These are phyloP conservation scores for Coregonus clupeaformis DNA, from an alignment of 2,113 vertebrate genomes.

Conservation along the genomic window DNA sequence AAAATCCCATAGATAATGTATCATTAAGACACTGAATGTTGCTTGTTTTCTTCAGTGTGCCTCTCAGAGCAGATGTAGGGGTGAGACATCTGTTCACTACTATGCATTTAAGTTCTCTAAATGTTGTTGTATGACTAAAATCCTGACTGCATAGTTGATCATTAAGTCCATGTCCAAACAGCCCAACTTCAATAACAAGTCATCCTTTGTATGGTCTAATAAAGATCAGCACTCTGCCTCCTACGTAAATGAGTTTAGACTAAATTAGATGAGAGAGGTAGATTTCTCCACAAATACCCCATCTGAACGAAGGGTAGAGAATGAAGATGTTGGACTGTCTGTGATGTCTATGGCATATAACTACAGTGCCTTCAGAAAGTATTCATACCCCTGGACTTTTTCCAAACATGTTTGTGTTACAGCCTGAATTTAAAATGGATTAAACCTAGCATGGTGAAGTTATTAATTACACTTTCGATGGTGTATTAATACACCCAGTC, in stretches of 20 bases:
- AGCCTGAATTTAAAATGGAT: no score
- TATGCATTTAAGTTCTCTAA: constrained; percentile 16
- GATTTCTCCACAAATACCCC: neutral
- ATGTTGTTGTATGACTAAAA: constrained; percentile 41
- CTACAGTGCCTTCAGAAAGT: neutral
- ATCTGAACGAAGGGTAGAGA: neutral
- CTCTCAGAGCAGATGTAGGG: constrained; percentile 37
- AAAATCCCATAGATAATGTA: constrained; percentile 9
- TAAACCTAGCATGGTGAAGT: no score
- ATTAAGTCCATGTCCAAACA: constrained; percentile 20
- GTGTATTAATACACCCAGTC: no score
- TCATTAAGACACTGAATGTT: constrained; percentile 14
- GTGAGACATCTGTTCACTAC: constrained; percentile 42
- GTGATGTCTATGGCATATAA: neutral
- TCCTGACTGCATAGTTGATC: constrained; percentile 27
- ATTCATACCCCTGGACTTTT: no score
- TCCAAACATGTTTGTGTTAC: no score
- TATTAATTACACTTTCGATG: no score
- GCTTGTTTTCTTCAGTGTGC: constrained; percentile 26
- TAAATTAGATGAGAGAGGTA: neutral
- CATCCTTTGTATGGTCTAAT: neutral
- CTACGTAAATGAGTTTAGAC: neutral
- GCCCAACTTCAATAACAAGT: constrained; percentile 16
- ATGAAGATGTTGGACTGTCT: neutral
- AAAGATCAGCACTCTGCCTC: neutral